Conservation (phyloP, 2,113 vertebrate genomes). For the Scomber scombrus region DNA sequence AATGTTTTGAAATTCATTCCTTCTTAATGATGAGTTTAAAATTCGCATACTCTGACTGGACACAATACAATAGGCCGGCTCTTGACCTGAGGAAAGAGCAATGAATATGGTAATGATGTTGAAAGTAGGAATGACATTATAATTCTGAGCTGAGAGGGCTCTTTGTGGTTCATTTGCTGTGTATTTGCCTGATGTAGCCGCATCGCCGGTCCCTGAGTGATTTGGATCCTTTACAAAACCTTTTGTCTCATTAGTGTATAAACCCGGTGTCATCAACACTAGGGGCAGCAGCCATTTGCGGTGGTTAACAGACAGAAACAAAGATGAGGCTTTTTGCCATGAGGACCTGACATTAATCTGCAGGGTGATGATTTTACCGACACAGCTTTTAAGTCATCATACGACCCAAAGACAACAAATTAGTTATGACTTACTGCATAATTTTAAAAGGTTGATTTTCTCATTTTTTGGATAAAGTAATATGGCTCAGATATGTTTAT, state of each 20-base stretch:
- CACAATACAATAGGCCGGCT: slow-evolving; percentile 33
- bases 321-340: slow-evolving; percentile 43
- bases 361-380: slow-evolving; percentile 12
- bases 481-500: background rate
- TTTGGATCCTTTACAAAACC: slow-evolving; percentile 71
- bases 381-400: slow-evolving; percentile 5
- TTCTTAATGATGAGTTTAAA: slow-evolving; percentile 26
- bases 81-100: slow-evolving; percentile 56
- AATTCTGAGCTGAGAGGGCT: slow-evolving; percentile 66
- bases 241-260: slow-evolving; percentile 72
- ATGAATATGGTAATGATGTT: slow-evolving; percentile 72
- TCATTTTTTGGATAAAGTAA: slow-evolving; percentile 4
- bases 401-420: background rate
- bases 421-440: background rate
- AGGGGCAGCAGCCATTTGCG: slow-evolving; percentile 50
- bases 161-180: slow-evolving; percentile 74
- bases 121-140: slow-evolving; percentile 66
- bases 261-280: slow-evolving; percentile 50
- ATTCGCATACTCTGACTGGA: slow-evolving; percentile 37
- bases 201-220: slow-evolving; percentile 44
- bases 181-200: slow-evolving; percentile 54
- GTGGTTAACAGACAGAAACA: slow-evolving; percentile 68
- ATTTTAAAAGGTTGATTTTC: slow-evolving; percentile 1
- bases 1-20: slow-evolving; percentile 38
- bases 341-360: slow-evolving; percentile 61